Conservation (phyloP, 2,888 invertebrate species). For the Ochropleura leucogaster region DNA sequence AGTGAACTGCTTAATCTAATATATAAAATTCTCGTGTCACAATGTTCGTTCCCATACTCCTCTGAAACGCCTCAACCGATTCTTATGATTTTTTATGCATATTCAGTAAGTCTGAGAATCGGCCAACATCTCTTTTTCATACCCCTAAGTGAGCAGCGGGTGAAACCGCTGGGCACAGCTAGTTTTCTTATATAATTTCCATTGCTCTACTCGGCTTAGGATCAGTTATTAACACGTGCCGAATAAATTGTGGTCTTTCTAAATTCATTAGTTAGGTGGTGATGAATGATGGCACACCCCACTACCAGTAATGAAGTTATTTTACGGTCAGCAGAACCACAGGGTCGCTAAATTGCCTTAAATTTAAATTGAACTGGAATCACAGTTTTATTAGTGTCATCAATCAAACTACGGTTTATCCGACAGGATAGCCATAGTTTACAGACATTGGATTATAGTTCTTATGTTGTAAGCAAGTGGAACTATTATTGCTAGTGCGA, state of each 20-base stretch:
- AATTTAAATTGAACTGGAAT: conserved; percentile 91
- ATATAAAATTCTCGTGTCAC: too few relatives aligned
- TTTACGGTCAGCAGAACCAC: conserved; percentile 87
- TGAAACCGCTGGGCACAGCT: too few relatives aligned
- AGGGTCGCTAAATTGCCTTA: conserved; percentile 88
- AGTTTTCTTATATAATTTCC: neutral
- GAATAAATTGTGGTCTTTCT: conserved; percentile 46
- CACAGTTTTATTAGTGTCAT: conserved; percentile 90
- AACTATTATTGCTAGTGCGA: conserved; percentile 72
- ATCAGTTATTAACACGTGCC: conserved; percentile 28
- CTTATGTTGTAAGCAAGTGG: conserved; percentile 72
- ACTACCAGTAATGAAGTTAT: conserved; percentile 83
- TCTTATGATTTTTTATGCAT: too few relatives aligned
- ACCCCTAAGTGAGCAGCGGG: too few relatives aligned
- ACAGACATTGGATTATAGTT: conserved; percentile 74
- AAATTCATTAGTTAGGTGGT: conserved; percentile 68
- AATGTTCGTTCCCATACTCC: too few relatives aligned
- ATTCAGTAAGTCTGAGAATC: too few relatives aligned
- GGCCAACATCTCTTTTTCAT: too few relatives aligned
- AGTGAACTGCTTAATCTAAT: too few relatives aligned
- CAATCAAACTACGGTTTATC: conserved; percentile 88
- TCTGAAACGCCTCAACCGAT: too few relatives aligned
- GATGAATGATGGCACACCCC: conserved; percentile 80
- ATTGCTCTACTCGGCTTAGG: neutral
- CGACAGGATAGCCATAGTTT: conserved; percentile 72